Conservation (phyloP, 2,113 vertebrate species). For the Oryctolagus cuniculus region mOryCun1.1 NC_091435.1:6359001-6359500, state of each 20-base stretch:
- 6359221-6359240: background rate
- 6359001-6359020: background rate
- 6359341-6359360: too few species aligned
- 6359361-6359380: too few species aligned
- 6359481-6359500: too few species aligned
- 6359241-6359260: background rate
- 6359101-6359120: background rate
- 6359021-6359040: background rate
- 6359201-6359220: background rate
- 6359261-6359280: background rate
- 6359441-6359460: too few species aligned
- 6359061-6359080: background rate
- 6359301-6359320: background rate
- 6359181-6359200: background rate
- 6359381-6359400: too few species aligned
- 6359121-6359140: accelerated
- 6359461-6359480: too few species aligned
- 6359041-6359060: background rate
- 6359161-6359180: accelerated
- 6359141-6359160: accelerated
- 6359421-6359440: too few species aligned
- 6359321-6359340: too few species aligned
- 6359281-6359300: background rate
- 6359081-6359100: background rate
- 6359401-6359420: too few species aligned